Base-by-base conservation (phyloP, 2,888 invertebrate species). In the Drosophila nigricruria region DNA sequence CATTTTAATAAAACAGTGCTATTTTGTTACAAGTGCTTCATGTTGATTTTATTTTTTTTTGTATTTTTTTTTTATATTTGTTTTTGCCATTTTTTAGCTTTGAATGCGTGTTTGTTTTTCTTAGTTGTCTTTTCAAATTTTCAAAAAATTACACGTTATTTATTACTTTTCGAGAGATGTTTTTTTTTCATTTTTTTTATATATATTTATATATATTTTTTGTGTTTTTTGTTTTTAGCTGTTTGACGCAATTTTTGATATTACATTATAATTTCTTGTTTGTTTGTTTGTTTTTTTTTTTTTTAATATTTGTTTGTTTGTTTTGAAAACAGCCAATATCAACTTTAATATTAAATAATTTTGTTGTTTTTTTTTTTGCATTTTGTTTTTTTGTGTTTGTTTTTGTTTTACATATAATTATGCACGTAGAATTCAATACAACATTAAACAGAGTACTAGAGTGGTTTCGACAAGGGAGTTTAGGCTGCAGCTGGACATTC, bases 21-120 rank as follows among this genome's bases (percentile, higher is more conserved):
- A 86, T 84, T 87, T 89, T 88, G 86, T 86, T 88, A 89, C 89
- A 88, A 86, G 82, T 89, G 89, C 84, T 73, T 87, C 88, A 70
- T 74, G 86, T 68, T 63, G 49, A 53, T 81, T 66, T 57, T 65
- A 47, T 70, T 76, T 61, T 60, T 57, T 40, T 77, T 58, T 56
- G 9, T 53, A 10, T 52, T 23, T 45, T 61, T 63, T 66, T 69
- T 59, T 54, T 56, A 43, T 65, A 64, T 62, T 67, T 50, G 42
- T 57, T 60, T 42, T 70, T 65, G 53, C 61, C 60, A 43, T 32
- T 67, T 71, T 68, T 74, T 72, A 67, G 70, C 73, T 77, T 73
- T 69, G 69, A 69, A 70, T 77, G 72, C 63, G 47, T 67, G 58
- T 70, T 59, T 16, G 9, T 60, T 62, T 80, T 57, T 32, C 69